A percentile compares a stretch with the other conserved stretches of the same genome.
Evolutionary conservation across 2,797 vertebrate species (phyloP).

Genomic region (Zenarchopterus dispar): DNA sequence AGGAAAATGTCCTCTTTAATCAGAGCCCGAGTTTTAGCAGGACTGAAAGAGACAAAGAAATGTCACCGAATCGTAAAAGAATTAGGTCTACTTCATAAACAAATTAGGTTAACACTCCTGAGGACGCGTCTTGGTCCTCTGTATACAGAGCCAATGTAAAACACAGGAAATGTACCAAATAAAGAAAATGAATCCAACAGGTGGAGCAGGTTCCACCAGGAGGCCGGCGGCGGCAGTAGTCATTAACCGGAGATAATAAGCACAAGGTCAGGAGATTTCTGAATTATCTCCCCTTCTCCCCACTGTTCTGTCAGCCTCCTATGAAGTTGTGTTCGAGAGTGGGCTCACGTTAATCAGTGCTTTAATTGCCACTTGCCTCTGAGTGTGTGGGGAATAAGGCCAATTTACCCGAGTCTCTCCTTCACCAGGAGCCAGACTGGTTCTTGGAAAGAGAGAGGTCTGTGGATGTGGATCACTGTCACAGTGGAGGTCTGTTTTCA

Average conservation of each 20-base stretch:
- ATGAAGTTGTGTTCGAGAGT: slow-evolving; percentile 78
- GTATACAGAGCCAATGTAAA: slow-evolving; percentile 18
- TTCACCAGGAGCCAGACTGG: slow-evolving; percentile 73
- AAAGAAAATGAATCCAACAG: slow-evolving; percentile 53
- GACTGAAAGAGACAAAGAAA: slow-evolving; percentile 39
- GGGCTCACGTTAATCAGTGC: slow-evolving; percentile 79
- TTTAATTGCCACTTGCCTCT: slow-evolving; percentile 83
- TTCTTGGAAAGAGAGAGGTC: slow-evolving; percentile 61
- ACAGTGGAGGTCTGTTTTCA: slow-evolving; percentile 5
- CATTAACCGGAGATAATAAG: slow-evolving; percentile 81
- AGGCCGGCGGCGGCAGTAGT: slow-evolving; percentile 66
- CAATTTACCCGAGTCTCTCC: slow-evolving; percentile 75
- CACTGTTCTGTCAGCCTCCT: slow-evolving; percentile 71
- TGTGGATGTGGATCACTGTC: slow-evolving; percentile 50
- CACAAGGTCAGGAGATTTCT: slow-evolving; percentile 79
- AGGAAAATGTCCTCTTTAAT: neutral
- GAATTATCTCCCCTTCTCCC: slow-evolving; percentile 76
- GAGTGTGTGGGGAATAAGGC: slow-evolving; percentile 78
- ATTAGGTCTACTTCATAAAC: slow-evolving; percentile 47
- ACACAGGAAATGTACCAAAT: slow-evolving; percentile 31
- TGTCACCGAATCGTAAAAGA: slow-evolving; percentile 17
- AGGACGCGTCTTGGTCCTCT: slow-evolving; percentile 39
- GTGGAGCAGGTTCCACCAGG: slow-evolving; percentile 67
- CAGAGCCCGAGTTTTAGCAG: neutral
- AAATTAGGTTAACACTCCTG: slow-evolving; percentile 60